These are phyloP conservation scores for Leucophenga maculata DNA, from an alignment of 2,888 invertebrate genomes.

Conservation along the genomic window DNA sequence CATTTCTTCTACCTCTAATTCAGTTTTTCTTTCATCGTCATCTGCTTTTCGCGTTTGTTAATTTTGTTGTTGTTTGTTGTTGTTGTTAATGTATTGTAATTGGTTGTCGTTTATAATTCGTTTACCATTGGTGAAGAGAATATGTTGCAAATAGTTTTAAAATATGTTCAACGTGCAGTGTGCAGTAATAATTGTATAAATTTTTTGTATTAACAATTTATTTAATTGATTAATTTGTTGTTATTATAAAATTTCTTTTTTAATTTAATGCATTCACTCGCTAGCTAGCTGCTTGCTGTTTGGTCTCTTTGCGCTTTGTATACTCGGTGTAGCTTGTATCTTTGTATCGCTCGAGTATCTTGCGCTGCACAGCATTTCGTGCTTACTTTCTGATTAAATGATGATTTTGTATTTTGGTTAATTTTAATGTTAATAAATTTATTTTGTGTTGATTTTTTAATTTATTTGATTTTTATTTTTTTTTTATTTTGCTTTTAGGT, in stretches of 20 bases:
- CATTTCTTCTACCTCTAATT: slow-evolving; percentile 36
- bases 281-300: too few relatives aligned
- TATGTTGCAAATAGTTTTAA: slow-evolving; percentile 62
- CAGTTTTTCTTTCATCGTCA: slow-evolving; percentile 28
- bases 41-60: too few relatives aligned
- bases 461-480: neutral
- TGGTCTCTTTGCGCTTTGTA: too few relatives aligned
- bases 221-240: slow-evolving; percentile 18
- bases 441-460: slow-evolving; percentile 4
- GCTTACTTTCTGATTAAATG: too few relatives aligned
- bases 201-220: slow-evolving; percentile 34
- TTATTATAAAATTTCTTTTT: slow-evolving; percentile 18
- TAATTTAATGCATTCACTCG: too few relatives aligned
- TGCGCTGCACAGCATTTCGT: too few relatives aligned
- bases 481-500: neutral
- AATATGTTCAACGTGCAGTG: slow-evolving; percentile 66
- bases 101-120: slow-evolving; percentile 55
- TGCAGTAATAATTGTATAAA: slow-evolving; percentile 66
- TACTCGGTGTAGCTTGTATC: too few relatives aligned
- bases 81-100: slow-evolving; percentile 30
- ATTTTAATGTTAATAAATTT: neutral
- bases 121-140: slow-evolving; percentile 63
- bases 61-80: slow-evolving; percentile 44
- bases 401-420: too few relatives aligned
- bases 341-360: too few relatives aligned